Conservation (phyloP, 2,113 vertebrate species). For the Capra hircus region DNA sequence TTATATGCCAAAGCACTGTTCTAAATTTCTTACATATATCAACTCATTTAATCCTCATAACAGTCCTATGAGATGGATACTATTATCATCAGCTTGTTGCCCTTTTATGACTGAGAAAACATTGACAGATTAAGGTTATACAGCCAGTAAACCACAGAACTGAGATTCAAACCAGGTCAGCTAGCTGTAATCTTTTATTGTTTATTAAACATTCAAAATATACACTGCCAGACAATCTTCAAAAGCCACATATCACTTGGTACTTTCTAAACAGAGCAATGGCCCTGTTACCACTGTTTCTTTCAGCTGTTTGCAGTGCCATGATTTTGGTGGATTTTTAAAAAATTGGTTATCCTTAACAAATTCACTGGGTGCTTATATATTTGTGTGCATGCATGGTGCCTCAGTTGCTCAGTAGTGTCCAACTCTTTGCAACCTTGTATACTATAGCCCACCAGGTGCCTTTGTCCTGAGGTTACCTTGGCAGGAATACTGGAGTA, state of each 20-base stretch:
- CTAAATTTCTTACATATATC: neutral
- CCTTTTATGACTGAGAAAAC: neutral
- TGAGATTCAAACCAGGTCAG: neutral
- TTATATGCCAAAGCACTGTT: neutral
- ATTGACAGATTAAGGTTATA: neutral
- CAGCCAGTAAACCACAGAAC: neutral
- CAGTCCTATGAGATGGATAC: neutral
- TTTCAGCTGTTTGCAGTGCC: neutral
- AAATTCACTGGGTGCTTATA: neutral
- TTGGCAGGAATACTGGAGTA: neutral
- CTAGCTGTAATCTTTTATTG: neutral
- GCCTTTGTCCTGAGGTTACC: neutral
- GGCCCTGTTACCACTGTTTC: neutral
- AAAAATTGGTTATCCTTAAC: neutral
- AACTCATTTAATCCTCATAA: neutral
- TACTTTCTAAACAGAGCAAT: neutral
- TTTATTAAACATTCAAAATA: constrained; percentile 24
- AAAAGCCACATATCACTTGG: neutral
- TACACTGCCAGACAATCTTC: neutral
- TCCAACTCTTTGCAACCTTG: neutral
- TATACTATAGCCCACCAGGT: neutral
- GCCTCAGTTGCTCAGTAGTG: neutral
- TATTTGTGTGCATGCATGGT: neutral
- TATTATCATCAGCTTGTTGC: neutral
- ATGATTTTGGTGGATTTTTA: neutral